Conservation (phyloP, 2,113 vertebrate genomes). For the Malurus cyaneus region DNA sequence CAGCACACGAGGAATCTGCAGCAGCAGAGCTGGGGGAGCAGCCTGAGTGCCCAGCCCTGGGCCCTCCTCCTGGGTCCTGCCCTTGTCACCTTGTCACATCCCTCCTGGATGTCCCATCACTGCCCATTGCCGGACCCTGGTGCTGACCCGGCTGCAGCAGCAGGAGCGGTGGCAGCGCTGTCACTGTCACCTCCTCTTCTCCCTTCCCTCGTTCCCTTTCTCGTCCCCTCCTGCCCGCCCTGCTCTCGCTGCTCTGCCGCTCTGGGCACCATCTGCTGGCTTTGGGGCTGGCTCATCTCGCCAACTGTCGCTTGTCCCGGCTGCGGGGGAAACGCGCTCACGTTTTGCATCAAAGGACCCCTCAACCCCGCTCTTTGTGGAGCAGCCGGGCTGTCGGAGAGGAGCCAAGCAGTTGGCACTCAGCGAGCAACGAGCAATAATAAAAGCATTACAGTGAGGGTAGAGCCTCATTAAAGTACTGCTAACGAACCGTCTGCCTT, state of each 20-base stretch:
- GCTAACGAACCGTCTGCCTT: constrained; percentile 61
- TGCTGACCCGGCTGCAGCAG: not conserved
- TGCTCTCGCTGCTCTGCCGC: not conserved
- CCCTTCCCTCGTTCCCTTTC: not conserved
- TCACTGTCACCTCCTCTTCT: not conserved
- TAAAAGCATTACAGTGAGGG: constrained; percentile 55
- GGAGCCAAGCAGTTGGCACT: constrained; percentile 58
- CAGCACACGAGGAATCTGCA: not conserved
- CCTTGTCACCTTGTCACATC: not conserved
- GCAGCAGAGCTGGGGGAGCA: not conserved
- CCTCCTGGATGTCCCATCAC: not conserved
- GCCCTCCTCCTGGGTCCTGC: not conserved
- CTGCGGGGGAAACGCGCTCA: not conserved
- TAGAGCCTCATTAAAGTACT: constrained; percentile 62
- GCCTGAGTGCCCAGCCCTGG: not conserved
- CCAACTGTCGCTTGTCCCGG: constrained; percentile 61
- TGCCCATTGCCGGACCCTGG: not conserved
- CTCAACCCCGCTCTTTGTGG: constrained; percentile 16
- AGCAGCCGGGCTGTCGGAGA: constrained; percentile 46
- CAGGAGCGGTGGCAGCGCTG: not conserved
- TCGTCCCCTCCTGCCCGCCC: not conserved
- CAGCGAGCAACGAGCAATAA: constrained; percentile 9
- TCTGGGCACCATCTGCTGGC: constrained; percentile 57
- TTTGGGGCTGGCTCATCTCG: constrained; percentile 48
- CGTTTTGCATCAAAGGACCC: constrained; percentile 38